phyloP scores from a whole-genome alignment of 2,888 invertebrate genomes.

The Lordiphosa fenestrarum region DNA sequence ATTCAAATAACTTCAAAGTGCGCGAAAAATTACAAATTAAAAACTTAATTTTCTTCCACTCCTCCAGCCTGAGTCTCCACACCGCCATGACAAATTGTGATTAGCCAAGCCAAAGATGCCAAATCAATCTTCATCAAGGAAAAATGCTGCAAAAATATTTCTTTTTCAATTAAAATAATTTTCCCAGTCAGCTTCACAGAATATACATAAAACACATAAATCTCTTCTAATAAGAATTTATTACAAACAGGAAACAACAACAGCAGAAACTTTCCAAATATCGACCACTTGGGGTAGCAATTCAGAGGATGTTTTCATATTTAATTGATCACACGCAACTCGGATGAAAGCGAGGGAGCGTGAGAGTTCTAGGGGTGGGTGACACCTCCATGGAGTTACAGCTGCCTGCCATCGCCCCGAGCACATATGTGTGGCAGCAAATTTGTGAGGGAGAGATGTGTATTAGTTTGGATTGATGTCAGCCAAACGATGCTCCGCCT shows the following conservation, averaged over 20 bases:
- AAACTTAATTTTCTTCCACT: conserved; percentile 44
- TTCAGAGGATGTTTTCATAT: conserved; percentile 19
- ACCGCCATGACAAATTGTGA: conserved; percentile 48
- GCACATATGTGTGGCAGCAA: no score
- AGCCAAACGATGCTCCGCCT: no score
- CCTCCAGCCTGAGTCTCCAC: background rate
- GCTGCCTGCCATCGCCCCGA: background rate
- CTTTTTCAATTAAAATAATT: conserved; percentile 54
- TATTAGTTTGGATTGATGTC: no score
- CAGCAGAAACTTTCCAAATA: background rate
- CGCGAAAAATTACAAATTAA: conserved; percentile 44
- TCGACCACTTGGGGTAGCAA: no score
- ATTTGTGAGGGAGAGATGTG: conserved; percentile 27
- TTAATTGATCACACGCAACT: conserved; percentile 49
- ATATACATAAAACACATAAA: conserved; percentile 49
- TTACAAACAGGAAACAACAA: conserved; percentile 28
- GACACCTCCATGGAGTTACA: conserved; percentile 41
- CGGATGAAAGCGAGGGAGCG: conserved; percentile 16
- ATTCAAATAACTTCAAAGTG: conserved; percentile 57
- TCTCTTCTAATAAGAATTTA: conserved; percentile 65
- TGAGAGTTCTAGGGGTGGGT: conserved; percentile 11
- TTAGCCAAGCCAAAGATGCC: conserved; percentile 40
- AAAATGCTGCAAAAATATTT: conserved; percentile 39
- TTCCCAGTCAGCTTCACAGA: conserved; percentile 11
- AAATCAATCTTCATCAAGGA: conserved; percentile 68